A percentile compares a stretch with the other conserved stretches of the same genome.
Evolutionary conservation across 2,113 vertebrate species (phyloP).

Genomic region (Glaucidium brasilianum): DNA sequence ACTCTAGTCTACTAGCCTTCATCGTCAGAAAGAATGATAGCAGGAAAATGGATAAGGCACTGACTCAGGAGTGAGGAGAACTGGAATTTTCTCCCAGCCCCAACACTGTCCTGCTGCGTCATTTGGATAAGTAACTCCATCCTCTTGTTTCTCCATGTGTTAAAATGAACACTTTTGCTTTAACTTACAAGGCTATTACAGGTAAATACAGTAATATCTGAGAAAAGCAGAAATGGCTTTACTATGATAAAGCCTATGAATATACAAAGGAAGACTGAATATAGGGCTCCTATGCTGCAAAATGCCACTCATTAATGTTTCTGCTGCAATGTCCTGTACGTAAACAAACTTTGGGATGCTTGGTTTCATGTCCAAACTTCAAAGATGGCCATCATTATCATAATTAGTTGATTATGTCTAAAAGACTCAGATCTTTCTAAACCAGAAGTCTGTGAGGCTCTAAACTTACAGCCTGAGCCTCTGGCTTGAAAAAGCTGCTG

Average conservation of each 20-base stretch:
- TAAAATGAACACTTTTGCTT: background rate
- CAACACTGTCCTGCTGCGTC: background rate
- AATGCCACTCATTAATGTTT: background rate
- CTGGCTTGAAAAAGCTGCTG: background rate
- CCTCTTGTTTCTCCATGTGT: background rate
- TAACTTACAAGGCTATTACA: background rate
- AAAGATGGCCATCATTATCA: background rate
- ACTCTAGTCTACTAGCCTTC: background rate
- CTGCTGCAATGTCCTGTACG: background rate
- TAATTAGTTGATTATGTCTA: background rate
- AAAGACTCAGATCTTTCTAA: background rate
- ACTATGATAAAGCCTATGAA: background rate
- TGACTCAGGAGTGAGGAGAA: background rate
- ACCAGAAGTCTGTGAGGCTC: background rate
- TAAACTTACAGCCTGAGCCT: background rate
- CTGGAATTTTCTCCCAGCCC: background rate
- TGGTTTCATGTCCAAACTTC: background rate
- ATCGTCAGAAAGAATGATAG: background rate
- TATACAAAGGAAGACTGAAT: background rate
- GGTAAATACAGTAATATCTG: background rate
- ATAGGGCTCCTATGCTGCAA: background rate
- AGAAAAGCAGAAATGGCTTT: background rate
- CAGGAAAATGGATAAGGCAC: background rate
- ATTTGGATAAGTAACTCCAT: background rate
- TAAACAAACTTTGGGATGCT: background rate